A percentile compares a stretch with the other conserved stretches of the same genome.
phyloP scores from a whole-genome alignment of 1,140 invertebrate genomes.

The Laupala kohalensis region DNA sequence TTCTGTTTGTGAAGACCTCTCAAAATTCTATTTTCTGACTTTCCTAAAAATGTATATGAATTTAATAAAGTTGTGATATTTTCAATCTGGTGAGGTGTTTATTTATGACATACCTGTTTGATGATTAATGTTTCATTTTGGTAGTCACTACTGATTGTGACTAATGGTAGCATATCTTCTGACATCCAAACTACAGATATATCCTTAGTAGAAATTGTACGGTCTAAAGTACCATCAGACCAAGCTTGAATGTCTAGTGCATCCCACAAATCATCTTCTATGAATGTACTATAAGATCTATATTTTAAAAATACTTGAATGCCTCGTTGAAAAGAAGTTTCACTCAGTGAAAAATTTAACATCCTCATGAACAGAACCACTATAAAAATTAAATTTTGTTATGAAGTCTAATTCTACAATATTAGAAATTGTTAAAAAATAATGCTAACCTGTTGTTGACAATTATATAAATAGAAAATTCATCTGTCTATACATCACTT shows the following conservation, averaged over 20 bases:
- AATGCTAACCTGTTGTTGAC: background rate
- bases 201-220: background rate
- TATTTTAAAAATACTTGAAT: background rate
- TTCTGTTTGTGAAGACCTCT: no score
- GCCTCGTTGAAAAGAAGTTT: background rate
- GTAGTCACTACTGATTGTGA: background rate
- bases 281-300: background rate
- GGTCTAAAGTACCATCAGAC: background rate
- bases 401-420: background rate
- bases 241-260: background rate
- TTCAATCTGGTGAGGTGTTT: no score
- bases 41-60: no score
- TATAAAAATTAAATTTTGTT: background rate
- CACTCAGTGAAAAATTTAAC: background rate
- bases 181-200: background rate
- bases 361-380: background rate
- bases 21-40: no score
- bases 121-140: background rate
- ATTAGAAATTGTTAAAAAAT: background rate
- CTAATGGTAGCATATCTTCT: background rate
- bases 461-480: background rate
- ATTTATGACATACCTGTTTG: background rate
- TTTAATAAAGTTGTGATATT: no score
- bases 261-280: background rate
- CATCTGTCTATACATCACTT: background rate